Percentiles rank a stretch among this genome's conserved stretches.
Conservation (phyloP, 2,888 invertebrate species). For the Tenodera sinensis region DNA sequence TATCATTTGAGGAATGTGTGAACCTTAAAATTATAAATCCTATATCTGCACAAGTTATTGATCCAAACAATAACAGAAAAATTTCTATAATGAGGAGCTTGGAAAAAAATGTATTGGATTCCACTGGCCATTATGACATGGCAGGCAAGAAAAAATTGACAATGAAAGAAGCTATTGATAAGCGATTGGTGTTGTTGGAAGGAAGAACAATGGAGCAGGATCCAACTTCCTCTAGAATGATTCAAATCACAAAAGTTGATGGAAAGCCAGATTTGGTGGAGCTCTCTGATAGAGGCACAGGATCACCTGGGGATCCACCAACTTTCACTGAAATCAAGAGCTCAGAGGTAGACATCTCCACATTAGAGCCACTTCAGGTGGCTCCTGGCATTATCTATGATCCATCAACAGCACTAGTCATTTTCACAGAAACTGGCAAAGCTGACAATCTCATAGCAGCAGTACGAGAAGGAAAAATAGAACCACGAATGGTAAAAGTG, state of each 20-base stretch:
- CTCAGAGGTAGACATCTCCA: conserved; percentile 43
- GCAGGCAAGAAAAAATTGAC: conserved; percentile 55
- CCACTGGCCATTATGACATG: conserved; percentile 67
- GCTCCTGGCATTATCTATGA: conserved; percentile 72
- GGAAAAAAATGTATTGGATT: conserved; percentile 73
- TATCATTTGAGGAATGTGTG: conserved; percentile 84
- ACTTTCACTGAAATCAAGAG: conserved; percentile 50
- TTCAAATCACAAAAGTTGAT: conserved; percentile 68
- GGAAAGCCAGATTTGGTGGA: conserved; percentile 71
- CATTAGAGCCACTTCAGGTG: conserved; percentile 67
- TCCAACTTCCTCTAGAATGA: conserved; percentile 55
- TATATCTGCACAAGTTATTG: conserved; percentile 75
- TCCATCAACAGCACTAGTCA: conserved; percentile 69
- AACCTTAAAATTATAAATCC: conserved; percentile 81
- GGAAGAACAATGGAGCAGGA: conserved; percentile 45
- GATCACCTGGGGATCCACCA: conserved; percentile 44
- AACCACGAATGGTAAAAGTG: conserved; percentile 64
- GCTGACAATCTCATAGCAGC: conserved; percentile 72
- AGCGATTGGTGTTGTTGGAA: conserved; percentile 61
- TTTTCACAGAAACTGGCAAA: conserved; percentile 66
- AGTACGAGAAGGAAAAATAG: conserved; percentile 69
- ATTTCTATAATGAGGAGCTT: conserved; percentile 67
- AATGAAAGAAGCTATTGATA: conserved; percentile 71
- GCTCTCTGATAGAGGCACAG: conserved; percentile 53
- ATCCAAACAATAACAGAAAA: conserved; percentile 68